phyloP scores from a whole-genome alignment of 2,888 invertebrate species.

The Campoplex nolae region DNA sequence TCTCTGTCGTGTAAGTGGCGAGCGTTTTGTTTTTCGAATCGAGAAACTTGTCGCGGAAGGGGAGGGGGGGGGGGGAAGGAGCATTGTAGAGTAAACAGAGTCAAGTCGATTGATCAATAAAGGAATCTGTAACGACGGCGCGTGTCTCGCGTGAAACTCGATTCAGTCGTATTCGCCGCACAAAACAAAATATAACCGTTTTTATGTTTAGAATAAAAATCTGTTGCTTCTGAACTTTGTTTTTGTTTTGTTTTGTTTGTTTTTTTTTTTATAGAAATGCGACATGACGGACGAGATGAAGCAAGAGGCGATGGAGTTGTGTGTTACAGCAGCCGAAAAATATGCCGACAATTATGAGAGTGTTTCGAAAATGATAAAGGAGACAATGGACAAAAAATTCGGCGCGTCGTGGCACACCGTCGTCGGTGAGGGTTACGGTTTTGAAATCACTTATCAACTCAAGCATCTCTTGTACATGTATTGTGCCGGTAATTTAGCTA shows the following conservation, averaged over 20 bases:
- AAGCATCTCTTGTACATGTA: conserved; percentile 87
- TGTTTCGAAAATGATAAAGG: conserved; percentile 89
- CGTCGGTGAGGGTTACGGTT: conserved; percentile 89
- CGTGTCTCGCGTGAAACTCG: conserved; percentile 30
- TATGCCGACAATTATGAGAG: conserved; percentile 88
- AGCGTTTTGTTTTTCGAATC: conserved; percentile 18
- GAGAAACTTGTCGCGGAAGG: not conserved
- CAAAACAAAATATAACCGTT: not conserved
- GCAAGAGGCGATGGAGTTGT: conserved; percentile 88
- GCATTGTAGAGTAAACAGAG: conserved; percentile 21
- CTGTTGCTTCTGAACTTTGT: not conserved
- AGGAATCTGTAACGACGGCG: conserved; percentile 16
- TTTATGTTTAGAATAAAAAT: not conserved
- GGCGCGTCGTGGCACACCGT: conserved; percentile 90
- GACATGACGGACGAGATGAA: conserved; percentile 90
- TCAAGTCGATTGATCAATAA: conserved; percentile 63
- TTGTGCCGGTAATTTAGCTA: conserved; percentile 88
- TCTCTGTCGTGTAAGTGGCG: conserved; percentile 86
- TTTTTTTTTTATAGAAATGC: conserved; percentile 80
- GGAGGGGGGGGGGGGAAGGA: not conserved
- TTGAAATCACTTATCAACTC: conserved; percentile 88
- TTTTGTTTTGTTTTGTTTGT: not conserved
- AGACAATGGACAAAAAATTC: conserved; percentile 89
- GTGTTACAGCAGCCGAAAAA: conserved; percentile 89
- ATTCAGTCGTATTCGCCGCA: not conserved